phyloP scores from a whole-genome alignment of 2,888 invertebrate genomes.

The Harpalus rubripes region DNA sequence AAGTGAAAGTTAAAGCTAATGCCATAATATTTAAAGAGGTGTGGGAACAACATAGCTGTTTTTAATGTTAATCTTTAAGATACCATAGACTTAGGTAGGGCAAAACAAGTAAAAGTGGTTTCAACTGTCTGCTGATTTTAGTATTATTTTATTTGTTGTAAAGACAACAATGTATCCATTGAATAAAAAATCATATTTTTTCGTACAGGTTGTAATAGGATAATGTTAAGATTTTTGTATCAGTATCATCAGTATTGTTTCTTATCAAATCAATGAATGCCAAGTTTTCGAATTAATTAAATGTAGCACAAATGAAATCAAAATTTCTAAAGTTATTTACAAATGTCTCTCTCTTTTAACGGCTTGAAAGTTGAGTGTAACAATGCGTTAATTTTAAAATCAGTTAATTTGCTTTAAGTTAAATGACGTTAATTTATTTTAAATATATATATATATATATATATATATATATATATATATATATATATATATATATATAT shows the following conservation, averaged over 20 bases:
- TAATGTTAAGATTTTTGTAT: not conserved
- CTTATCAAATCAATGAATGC: conserved; percentile 19
- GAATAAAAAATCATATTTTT: not conserved
- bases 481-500: too few relatives aligned
- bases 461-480: too few relatives aligned
- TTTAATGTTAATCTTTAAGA: conserved; percentile 58
- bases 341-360: too few relatives aligned
- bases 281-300: conserved; percentile 22
- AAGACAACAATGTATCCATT: not conserved
- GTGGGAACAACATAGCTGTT: conserved; percentile 50
- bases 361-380: too few relatives aligned
- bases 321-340: not conserved
- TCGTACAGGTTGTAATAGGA: conserved; percentile 6
- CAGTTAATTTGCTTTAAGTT: too few relatives aligned
- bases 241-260: conserved; percentile 49
- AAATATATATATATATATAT: too few relatives aligned
- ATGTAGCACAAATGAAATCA: conserved; percentile 11
- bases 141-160: conserved; percentile 25
- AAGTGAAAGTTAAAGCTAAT: conserved; percentile 65
- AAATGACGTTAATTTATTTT: too few relatives aligned
- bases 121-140: conserved; percentile 44
- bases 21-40: conserved; percentile 61
- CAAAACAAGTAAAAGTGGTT: conserved; percentile 62
- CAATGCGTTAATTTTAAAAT: too few relatives aligned
- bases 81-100: conserved; percentile 31